Evolutionary conservation across 1,140 invertebrate species (phyloP).

Genomic region (Danaus plexippus): DNA sequence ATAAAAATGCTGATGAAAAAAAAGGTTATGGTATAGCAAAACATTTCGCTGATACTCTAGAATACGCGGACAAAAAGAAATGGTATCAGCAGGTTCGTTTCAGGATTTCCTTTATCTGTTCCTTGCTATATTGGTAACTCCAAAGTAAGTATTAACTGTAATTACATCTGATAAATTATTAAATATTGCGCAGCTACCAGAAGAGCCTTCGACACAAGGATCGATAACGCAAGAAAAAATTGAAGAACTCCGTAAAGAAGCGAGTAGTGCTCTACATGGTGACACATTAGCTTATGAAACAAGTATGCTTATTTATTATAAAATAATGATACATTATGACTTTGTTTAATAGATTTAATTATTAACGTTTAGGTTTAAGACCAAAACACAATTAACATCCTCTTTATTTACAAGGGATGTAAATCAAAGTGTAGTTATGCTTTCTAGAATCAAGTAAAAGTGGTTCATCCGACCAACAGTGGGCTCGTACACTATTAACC

Average conservation of each 20-base stretch:
- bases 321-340: too few relatives aligned
- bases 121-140: background rate
- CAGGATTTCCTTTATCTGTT: background rate
- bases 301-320: constrained; percentile 32
- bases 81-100: constrained; percentile 64
- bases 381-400: background rate
- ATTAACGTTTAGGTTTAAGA: background rate
- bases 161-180: background rate
- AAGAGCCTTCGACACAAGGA: constrained; percentile 53
- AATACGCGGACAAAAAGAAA: constrained; percentile 65
- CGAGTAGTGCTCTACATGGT: constrained; percentile 74
- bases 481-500: constrained; percentile 85
- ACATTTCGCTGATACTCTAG: constrained; percentile 61
- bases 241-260: constrained; percentile 74
- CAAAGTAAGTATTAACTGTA: too few relatives aligned
- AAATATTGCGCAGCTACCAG: constrained; percentile 48
- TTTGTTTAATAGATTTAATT: too few relatives aligned
- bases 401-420: constrained; percentile 2
- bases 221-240: constrained; percentile 48
- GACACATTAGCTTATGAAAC: constrained; percentile 75
- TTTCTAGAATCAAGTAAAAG: constrained; percentile 69
- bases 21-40: constrained; percentile 62
- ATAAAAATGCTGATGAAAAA: constrained; percentile 61
- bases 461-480: constrained; percentile 74
- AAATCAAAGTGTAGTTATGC: constrained; percentile 10